Conservation (phyloP, 2,888 invertebrate species). For the Seira sanloemensis region DNA sequence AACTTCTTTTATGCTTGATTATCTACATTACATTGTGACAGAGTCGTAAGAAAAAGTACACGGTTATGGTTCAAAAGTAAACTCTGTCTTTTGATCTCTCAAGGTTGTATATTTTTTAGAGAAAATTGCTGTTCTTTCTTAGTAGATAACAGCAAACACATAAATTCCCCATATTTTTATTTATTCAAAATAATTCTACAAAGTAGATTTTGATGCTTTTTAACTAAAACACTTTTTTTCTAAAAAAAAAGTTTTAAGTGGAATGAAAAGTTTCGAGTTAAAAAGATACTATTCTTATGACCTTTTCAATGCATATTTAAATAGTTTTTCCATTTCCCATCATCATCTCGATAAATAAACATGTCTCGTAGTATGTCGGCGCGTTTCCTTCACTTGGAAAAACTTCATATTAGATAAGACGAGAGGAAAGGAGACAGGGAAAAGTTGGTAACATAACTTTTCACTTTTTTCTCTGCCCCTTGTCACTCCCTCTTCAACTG, state of each 20-base stretch:
- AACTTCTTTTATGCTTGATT: conserved; percentile 39
- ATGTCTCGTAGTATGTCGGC: neutral
- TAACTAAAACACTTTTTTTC: too few relatives aligned
- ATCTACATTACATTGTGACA: neutral
- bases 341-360: conserved; percentile 32
- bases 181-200: too few relatives aligned
- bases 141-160: too few relatives aligned
- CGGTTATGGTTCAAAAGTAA: neutral
- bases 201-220: too few relatives aligned
- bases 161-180: too few relatives aligned
- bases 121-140: too few relatives aligned
- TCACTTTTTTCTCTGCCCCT: neutral
- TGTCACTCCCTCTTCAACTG: conserved; percentile 9
- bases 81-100: neutral
- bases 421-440: conserved; percentile 17
- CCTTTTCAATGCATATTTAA: neutral
- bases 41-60: neutral
- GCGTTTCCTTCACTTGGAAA: neutral
- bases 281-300: neutral
- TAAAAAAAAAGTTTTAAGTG: neutral
- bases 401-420: conserved; percentile 22
- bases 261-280: neutral
- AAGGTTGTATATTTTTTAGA: too few relatives aligned
- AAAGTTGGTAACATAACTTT: conserved; percentile 31
- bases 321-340: conserved; percentile 11